phyloP scores from a whole-genome alignment of 2,888 invertebrate genomes.

The Erynnis tages region DNA sequence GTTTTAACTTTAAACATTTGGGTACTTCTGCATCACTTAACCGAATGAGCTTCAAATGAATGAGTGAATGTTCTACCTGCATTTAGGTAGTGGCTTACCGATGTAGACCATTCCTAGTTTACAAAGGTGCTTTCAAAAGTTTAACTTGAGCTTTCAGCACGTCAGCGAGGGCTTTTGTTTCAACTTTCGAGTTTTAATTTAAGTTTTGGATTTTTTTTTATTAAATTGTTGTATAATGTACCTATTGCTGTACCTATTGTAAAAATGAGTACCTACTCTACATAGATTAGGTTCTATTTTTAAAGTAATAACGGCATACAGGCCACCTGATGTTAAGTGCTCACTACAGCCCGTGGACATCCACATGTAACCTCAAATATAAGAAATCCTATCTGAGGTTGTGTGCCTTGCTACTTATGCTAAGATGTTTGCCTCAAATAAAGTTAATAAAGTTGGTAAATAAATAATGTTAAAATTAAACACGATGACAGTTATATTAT shows the following conservation, averaged over 20 bases:
- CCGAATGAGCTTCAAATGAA: conserved; percentile 10
- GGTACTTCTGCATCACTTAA: neutral
- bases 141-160: conserved; percentile 19
- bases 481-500: conserved; percentile 7
- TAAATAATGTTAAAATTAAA: neutral
- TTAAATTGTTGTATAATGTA: conserved; percentile 3
- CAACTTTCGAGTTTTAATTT: conserved; percentile 16
- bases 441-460: too few relatives aligned
- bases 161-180: conserved; percentile 10
- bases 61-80: too few relatives aligned
- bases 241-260: neutral
- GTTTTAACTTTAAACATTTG: too few relatives aligned
- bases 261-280: too few relatives aligned
- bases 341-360: too few relatives aligned
- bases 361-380: too few relatives aligned
- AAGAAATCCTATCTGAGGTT: too few relatives aligned
- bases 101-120: conserved; percentile 11
- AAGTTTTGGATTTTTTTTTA: conserved; percentile 19
- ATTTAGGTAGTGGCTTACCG: conserved; percentile 7
- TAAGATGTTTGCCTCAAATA: too few relatives aligned
- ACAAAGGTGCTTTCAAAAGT: conserved; percentile 20
- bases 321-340: too few relatives aligned
- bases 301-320: too few relatives aligned
- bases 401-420: too few relatives aligned
- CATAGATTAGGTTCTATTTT: too few relatives aligned